Base-by-base conservation (phyloP, 37 sponge, comb jelly and placozoan species). In the Tethya wilhelma region DNA sequence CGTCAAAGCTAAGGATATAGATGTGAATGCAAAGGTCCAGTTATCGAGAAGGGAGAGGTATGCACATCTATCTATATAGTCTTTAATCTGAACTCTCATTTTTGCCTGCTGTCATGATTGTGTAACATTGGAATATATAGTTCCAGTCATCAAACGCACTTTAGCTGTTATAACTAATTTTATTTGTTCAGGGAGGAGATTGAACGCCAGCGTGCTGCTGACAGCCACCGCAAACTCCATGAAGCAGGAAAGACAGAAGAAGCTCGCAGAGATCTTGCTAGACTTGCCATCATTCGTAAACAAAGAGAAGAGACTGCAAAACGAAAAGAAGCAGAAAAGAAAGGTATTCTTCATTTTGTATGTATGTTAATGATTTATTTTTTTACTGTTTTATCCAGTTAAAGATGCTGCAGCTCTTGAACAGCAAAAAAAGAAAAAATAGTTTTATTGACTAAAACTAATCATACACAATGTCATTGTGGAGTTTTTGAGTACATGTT, bases 221-320 rank as follows among this genome's bases (percentile, higher is more conserved):
- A 83, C 2, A 22, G 72, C 25, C 95, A 98, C 55, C 70, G 81
- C 3, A 87, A 90, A 59, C 74, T 90, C 44, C 98, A 95, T 25
- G 79, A 85, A 42, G 93, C 82, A 31, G 97, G 98, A 32, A 78
- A 84, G 82, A 98, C 98, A 29, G 98, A 98, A 4, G 96, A 98
- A 44, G 98, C 98, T n/a, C 86, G 81, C 38, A 64, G 87, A 32
- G 98, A 98, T 57, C 78, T 98, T 39, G 98, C 98, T 23, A 84
- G 98, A 40, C 79, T 98, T 42, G 98, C 96, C 56, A 66, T 98
- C 44, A 85, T 98, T 36, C 69, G 87, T 38, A 89, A 98, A 59
- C 85, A 95, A 67, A 65, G 98, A 59, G 98, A 92, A 70, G 96
- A 92, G 14, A 84, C 95, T 38, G 91, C 89, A 40, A 82, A 57